Evolutionary conservation across 2,888 invertebrate species (phyloP), one percentile per base, ranked within the genome.

Genomic region (Rhorus exstirpatorius): DNA sequence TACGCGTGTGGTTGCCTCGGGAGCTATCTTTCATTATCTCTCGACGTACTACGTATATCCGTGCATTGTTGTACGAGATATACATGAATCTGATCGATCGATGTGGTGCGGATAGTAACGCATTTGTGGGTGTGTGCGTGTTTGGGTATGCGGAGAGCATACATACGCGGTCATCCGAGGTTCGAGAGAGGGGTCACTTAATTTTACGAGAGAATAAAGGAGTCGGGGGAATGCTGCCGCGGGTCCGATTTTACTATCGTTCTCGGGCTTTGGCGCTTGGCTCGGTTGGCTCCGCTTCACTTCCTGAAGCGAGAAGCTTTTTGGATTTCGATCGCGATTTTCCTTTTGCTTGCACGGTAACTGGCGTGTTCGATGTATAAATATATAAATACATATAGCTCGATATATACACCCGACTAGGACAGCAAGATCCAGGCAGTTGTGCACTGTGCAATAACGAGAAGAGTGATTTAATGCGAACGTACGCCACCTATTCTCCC

Each of bases 401-500:
- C 77, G 77, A 81, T 77, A 74, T 7, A 12, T 35, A n/a, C 19
- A 6, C 65, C 35, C 35, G 17, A 60, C 58, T 8, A 26, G 8
- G n/a, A 35, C 58, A 60, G 10, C 58, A 35, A 35, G 31, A 21
- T 41, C 61, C 61, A 38, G 21, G 41, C 38, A 41, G 61, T 61
- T n/a, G 51, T 67, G 17, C 79, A 58, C 78, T 82, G n/a, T n/a
- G 81, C 77, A 81, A 82, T 82, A 82, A 82, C 78, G 79, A 82
- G 79, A 58, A 61, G 58, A 82, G 79, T 82, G 82, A 82, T 79
- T 79, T 79, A 82, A 82, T 82, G 79, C 79, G 78, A 82, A 79
- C 70, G 75, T 75, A 41, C 63, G 35, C 75, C 74, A 65, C 82
- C 81, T 74, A 58, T 68, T 44, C 38, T 19, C 35, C 21, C 53